A percentile compares a stretch with the other conserved stretches of the same genome.
phyloP scores from a whole-genome alignment of 2,888 invertebrate genomes.

The Nowickia ferox region DNA sequence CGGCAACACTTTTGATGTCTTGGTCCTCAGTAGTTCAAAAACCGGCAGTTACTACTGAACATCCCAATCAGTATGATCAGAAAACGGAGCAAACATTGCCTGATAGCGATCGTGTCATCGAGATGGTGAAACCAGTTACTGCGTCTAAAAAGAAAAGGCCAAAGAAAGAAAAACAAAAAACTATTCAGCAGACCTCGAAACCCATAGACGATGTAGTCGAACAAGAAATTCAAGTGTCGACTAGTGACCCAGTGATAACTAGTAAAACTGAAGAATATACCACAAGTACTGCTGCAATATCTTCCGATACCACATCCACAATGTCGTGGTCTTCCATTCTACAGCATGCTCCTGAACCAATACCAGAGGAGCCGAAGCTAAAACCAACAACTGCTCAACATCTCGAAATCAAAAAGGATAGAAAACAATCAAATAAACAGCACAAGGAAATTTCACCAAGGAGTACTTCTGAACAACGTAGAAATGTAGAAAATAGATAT shows the following conservation, averaged over 20 bases:
- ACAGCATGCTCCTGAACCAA: slow-evolving; percentile 48
- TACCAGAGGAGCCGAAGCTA: slow-evolving; percentile 1
- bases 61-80: not conserved
- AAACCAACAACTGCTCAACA: not conserved
- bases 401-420: slow-evolving; percentile 36
- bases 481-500: not conserved
- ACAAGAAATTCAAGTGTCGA: not conserved
- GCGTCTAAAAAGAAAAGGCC: slow-evolving; percentile 45
- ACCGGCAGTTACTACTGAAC: slow-evolving; percentile 26
- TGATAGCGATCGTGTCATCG: not conserved
- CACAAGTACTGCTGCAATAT: slow-evolving; percentile 1
- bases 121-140: not conserved
- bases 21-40: slow-evolving; percentile 74
- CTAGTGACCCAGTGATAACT: not conserved
- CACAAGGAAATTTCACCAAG: slow-evolving; percentile 11
- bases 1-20: slow-evolving; percentile 51
- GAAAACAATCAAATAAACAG: slow-evolving; percentile 16
- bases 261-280: slow-evolving; percentile 3
- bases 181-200: not conserved
- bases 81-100: not conserved
- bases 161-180: slow-evolving; percentile 36
- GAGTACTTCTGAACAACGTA: not conserved
- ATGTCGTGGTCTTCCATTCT: slow-evolving; percentile 63
- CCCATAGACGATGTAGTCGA: not conserved
- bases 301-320: slow-evolving; percentile 9